Percentiles rank a stretch among this genome's conserved stretches.
Conservation (phyloP, 64 coral and sea anemone species). For the Cladopsammia gracilis region DNA sequence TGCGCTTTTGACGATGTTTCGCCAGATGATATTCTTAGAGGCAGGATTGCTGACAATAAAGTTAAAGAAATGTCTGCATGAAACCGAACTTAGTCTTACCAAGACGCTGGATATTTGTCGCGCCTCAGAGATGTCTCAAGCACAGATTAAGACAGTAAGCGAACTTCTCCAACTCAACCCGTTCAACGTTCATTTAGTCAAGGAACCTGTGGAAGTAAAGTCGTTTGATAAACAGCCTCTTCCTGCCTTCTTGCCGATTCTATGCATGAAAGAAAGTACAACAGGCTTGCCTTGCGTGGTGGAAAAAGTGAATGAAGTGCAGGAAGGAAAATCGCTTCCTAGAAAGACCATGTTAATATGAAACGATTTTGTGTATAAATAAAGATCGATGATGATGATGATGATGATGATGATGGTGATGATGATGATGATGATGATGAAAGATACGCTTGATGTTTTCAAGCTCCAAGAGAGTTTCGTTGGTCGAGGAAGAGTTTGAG, state of each 20-base stretch:
- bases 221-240: neutral
- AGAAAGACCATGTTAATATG: too few species aligned
- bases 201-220: neutral
- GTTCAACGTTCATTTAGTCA: neutral
- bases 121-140: neutral
- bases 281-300: neutral
- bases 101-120: slow-evolving; percentile 55
- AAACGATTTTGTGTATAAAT: too few species aligned
- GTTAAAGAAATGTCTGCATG: slow-evolving; percentile 54
- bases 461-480: neutral
- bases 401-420: too few species aligned
- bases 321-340: neutral
- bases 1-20: slow-evolving; percentile 56
- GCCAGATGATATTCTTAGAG: slow-evolving; percentile 43
- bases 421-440: too few species aligned
- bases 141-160: neutral
- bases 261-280: neutral
- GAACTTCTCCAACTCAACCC: neutral
- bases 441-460: neutral
- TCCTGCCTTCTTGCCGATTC: neutral
- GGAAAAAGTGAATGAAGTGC: neutral
- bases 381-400: too few species aligned
- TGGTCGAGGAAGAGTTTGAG: neutral
- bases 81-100: slow-evolving; percentile 5
- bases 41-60: slow-evolving; percentile 34